These are phyloP conservation scores for Thymallus thymallus DNA, from an alignment of 2,113 vertebrate species.

Conservation along the genomic window DNA sequence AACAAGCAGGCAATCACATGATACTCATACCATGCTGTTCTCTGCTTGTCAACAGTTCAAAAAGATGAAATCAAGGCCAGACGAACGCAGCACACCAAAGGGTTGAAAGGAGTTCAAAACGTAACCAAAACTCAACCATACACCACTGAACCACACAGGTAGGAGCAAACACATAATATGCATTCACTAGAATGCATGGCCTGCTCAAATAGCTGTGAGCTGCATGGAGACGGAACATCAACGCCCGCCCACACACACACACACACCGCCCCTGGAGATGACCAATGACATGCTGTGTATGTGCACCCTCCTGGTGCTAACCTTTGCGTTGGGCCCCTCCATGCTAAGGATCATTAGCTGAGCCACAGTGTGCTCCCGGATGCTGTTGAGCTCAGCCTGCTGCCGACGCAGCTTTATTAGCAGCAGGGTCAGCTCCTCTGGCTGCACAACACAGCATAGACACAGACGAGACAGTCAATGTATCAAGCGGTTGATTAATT, in stretches of 20 bases:
- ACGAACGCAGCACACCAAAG: not conserved
- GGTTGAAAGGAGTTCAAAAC: not conserved
- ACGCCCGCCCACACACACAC: slow-evolving; percentile 10
- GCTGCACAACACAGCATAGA: slow-evolving; percentile 71
- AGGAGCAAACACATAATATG: not conserved
- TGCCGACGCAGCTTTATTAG: slow-evolving; percentile 97
- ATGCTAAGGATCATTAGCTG: slow-evolving; percentile 94
- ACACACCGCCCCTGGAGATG: slow-evolving; percentile 17
- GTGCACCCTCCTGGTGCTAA: slow-evolving; percentile 71
- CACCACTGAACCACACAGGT: not conserved
- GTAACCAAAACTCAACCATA: not conserved
- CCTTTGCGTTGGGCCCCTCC: slow-evolving; percentile 93
- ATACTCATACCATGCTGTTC: not conserved
- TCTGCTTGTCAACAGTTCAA: not conserved
- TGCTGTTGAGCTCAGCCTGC: slow-evolving; percentile 93
- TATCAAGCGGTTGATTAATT: not conserved
- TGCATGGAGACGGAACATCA: slow-evolving; percentile 53
- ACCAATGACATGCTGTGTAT: not conserved
- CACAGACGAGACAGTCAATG: not conserved
- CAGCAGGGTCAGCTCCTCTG: slow-evolving; percentile 97
- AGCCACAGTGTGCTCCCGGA: slow-evolving; percentile 91
- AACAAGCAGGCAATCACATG: not conserved
- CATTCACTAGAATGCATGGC: slow-evolving; percentile 5
- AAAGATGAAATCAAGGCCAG: not conserved
- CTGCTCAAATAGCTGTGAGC: not conserved